Evolutionary conservation across 92 coral and sea anemone species (phyloP).

Genomic region (Metridium senile): DNA sequence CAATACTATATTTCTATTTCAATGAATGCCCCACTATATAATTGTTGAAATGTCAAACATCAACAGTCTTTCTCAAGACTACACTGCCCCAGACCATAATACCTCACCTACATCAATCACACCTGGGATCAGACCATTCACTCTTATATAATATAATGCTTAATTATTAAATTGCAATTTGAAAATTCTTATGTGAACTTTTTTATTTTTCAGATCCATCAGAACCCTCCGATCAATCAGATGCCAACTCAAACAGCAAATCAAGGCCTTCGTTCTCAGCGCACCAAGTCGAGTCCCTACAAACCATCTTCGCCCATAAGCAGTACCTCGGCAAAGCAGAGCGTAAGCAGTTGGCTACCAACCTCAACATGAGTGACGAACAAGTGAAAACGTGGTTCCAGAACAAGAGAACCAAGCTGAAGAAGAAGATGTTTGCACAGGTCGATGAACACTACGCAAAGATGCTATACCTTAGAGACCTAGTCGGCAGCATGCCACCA

Average conservation of each 20-base stretch:
- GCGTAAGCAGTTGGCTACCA: constrained; percentile 17
- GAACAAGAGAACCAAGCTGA: constrained; percentile 31
- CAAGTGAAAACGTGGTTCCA: constrained; percentile 41
- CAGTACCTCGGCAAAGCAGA: constrained; percentile 28
- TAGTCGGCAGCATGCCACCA: constrained; percentile 12
- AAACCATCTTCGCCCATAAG: constrained; percentile 23
- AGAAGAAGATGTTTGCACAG: constrained; percentile 26
- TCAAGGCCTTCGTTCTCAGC: constrained; percentile 27
- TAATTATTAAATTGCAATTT: too few species aligned
- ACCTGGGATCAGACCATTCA: too few species aligned
- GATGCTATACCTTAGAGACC: constrained; percentile 31
- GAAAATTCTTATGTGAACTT: background rate
- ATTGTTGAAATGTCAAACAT: too few species aligned
- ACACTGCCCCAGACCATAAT: too few species aligned
- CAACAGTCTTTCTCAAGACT: too few species aligned
- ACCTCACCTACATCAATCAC: too few species aligned
- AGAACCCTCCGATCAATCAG: constrained; percentile 1
- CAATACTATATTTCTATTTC: too few species aligned
- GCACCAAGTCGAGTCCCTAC: constrained; percentile 19
- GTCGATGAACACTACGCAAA: constrained; percentile 37
- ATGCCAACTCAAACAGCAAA: background rate
- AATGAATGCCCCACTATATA: too few species aligned
- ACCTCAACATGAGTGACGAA: constrained; percentile 33
- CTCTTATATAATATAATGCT: too few species aligned
- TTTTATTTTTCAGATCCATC: constrained; percentile 17